Percentiles rank a stretch among this genome's conserved stretches.
These are phyloP conservation scores for Muntiacus muntjak DNA, from an alignment of 2,113 vertebrate genomes.

Conservation along the genomic window DNA sequence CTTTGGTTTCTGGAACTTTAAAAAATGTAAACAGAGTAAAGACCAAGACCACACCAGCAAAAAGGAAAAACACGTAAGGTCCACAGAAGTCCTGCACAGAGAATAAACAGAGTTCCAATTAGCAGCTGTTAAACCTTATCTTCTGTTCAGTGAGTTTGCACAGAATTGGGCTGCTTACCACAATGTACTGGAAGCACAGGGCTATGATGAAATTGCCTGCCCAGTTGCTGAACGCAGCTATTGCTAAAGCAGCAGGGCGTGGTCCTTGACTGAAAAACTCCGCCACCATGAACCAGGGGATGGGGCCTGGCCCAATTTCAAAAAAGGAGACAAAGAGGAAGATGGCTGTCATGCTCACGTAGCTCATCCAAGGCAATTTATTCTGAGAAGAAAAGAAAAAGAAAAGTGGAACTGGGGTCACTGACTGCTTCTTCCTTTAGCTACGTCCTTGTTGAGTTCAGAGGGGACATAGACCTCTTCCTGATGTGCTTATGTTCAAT, in stretches of 20 bases:
- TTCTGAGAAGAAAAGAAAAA: conserved; percentile 70
- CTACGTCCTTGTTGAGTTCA: background rate
- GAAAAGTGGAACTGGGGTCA: background rate
- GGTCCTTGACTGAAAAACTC: conserved; percentile 99
- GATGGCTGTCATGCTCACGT: conserved; percentile 90
- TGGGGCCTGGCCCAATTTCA: conserved; percentile 95
- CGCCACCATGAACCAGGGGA: conserved; percentile 97
- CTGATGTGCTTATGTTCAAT: background rate
- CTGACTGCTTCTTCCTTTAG: background rate
- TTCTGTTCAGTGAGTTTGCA: background rate
- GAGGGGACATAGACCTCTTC: background rate
- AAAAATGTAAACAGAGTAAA: conserved; percentile 89
- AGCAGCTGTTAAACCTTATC: background rate
- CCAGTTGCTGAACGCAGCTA: conserved; percentile 95
- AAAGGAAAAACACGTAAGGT: conserved; percentile 89
- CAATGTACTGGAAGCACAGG: conserved; percentile 93
- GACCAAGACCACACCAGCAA: conserved; percentile 85
- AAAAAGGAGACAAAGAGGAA: conserved; percentile 97
- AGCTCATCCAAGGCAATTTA: conserved; percentile 91
- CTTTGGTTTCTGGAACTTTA: conserved; percentile 95
- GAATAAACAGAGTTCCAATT: background rate
- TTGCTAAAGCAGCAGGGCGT: conserved; percentile 90
- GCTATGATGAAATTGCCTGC: conserved; percentile 94
- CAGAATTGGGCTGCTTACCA: conserved; percentile 77
- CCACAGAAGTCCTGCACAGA: conserved; percentile 83